Conservation (phyloP, 2,797 vertebrate genomes). For the Macropodus opercularis region DNA sequence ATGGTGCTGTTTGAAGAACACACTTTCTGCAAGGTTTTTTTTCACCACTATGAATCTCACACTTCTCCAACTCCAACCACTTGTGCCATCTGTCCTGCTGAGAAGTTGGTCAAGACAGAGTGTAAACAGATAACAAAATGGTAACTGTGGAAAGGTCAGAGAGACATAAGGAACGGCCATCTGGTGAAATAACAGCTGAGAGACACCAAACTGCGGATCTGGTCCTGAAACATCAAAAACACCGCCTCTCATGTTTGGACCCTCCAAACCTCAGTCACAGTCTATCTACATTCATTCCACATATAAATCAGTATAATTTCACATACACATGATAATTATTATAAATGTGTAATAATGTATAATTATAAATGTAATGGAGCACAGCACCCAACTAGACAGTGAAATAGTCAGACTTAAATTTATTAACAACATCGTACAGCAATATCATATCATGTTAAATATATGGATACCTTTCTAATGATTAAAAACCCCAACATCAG, state of each 20-base stretch:
- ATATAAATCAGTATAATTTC: no score
- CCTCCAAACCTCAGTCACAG: conserved; percentile 30
- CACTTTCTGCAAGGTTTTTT: conserved; percentile 7
- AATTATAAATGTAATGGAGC: no score
- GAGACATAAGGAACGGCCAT: conserved; percentile 66
- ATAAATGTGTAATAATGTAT: no score
- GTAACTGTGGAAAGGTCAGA: conserved; percentile 66
- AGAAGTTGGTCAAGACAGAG: conserved; percentile 55
- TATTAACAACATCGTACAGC: no score
- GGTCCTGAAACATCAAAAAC: conserved; percentile 61
- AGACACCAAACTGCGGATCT: conserved; percentile 67
- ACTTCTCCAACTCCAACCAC: conserved; percentile 28
- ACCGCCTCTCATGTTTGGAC: conserved; percentile 57
- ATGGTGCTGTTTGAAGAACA: conserved; percentile 11
- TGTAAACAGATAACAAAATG: conserved; percentile 62
- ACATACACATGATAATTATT: no score
- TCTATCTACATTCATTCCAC: no score
- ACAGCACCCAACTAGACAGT: not conserved
- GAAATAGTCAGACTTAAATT: no score
- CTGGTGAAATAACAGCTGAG: conserved; percentile 70
- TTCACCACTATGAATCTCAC: not conserved
- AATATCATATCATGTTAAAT: no score
- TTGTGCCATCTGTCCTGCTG: conserved; percentile 54
- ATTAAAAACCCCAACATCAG: conserved; percentile 17
- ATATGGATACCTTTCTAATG: conserved; percentile 3